Base-by-base conservation (phyloP, 2,888 invertebrate genomes). In the Myopa testacea region DNA sequence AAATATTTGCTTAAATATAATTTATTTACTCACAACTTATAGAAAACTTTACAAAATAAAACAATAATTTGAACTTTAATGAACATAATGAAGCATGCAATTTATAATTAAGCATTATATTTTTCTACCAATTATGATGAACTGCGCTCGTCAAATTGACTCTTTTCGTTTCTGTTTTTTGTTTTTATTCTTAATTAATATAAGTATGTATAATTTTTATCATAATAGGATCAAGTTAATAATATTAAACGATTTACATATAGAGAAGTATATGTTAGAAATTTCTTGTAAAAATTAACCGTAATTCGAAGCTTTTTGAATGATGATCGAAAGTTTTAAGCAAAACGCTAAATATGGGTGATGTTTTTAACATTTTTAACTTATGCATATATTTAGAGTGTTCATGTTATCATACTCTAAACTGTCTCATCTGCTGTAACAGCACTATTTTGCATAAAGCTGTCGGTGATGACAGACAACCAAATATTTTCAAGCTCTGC, bases 1-100 rank as follows among this genome's bases (percentile, higher is more conserved):
- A 8, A 69, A 45, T 19, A 63, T 5, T 63, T 62, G n/a, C 75
- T 75, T 69, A 69, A 60, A 60, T 34, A 45, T 75, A 75, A 38
- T 75, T 75, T 75, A 75, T 75, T 75, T 69, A 45, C 69, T 75
- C 60, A 69, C 50, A 74, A 73, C 45, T 50, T 50, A 65, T 65
- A 74, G 50, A 75, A 75, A 75, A 69, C 19, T 68, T 75, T 45
- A 75, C 63, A 74, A 65, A 74, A 52, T 7, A 75, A 75, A 65
- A n/a, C 19, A 65, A 63, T 68, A 68, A 45, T 75, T 68, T 69
- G 16, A 69, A 75, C 60, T 68, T 68, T 65, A 63, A 68, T 67
- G 55, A 75, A 75, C 67, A 60, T 60, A 58, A 67, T 58, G 19
- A 69, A 60, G 58, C 75, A 60, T 75, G 69, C 37, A 68, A 55